Percentiles rank a stretch among this genome's conserved stretches.
Conservation (phyloP, 2,797 vertebrate genomes). For the Eidolon dupreanum region DNA sequence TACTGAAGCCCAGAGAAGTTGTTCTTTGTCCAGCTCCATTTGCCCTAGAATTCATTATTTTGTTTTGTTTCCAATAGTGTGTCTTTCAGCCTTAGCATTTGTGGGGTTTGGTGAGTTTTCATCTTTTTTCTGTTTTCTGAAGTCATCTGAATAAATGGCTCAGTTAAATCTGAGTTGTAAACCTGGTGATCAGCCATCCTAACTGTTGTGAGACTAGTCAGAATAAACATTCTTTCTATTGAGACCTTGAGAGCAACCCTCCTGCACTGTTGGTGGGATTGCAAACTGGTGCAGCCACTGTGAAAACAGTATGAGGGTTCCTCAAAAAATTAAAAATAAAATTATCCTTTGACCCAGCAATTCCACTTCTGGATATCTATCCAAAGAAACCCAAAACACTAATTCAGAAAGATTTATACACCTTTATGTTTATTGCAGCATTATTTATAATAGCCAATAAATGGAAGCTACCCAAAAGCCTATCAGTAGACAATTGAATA, state of each 20-base stretch:
- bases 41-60: background rate
- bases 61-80: background rate
- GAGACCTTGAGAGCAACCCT: background rate
- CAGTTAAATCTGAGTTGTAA: background rate
- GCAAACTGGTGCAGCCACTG: no score
- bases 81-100: slow-evolving; percentile 2
- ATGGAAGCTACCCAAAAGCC: no score
- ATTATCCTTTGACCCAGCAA: no score
- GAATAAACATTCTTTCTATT: background rate
- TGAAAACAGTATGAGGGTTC: no score
- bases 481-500: no score
- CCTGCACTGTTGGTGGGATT: no score
- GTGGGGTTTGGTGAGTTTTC: background rate
- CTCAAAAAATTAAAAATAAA: no score
- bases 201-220: background rate
- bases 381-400: no score
- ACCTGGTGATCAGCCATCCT: background rate
- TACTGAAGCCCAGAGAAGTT: background rate
- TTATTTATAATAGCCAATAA: no score
- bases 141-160: background rate
- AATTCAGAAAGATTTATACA: no score
- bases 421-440: no score
- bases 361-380: no score
- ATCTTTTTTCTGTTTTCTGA: slow-evolving; percentile 17
- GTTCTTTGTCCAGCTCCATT: background rate